phyloP scores from a whole-genome alignment of 2,888 invertebrate genomes.

The Perdita meconis region DNA sequence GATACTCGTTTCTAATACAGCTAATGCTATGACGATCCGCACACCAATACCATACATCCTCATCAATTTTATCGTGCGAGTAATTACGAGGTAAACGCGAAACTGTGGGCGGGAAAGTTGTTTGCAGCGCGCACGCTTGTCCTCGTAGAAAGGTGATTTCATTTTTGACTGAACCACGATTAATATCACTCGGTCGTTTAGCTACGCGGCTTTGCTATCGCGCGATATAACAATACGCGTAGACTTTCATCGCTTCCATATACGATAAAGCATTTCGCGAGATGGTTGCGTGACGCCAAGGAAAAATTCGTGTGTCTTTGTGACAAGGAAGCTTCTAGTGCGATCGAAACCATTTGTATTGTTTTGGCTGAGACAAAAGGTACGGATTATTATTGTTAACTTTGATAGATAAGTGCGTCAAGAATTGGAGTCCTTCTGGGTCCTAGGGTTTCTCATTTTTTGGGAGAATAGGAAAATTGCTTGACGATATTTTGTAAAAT shows the following conservation, averaged over 20 bases:
- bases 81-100: slow-evolving; percentile 66
- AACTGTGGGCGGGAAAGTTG: slow-evolving; percentile 79
- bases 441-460: too few relatives aligned
- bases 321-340: background rate
- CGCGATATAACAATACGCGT: slow-evolving; percentile 17
- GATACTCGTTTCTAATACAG: slow-evolving; percentile 47
- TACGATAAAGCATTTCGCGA: background rate
- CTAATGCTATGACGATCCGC: slow-evolving; percentile 11
- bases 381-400: too few relatives aligned
- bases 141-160: slow-evolving; percentile 73
- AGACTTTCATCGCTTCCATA: slow-evolving; percentile 17
- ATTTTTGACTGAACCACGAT: slow-evolving; percentile 62
- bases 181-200: slow-evolving; percentile 33
- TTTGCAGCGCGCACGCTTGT: slow-evolving; percentile 68
- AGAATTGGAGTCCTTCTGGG: too few relatives aligned
- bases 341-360: background rate
- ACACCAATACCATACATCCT: slow-evolving; percentile 21
- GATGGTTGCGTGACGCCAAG: background rate
- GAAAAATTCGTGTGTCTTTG: background rate
- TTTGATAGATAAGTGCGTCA: too few relatives aligned
- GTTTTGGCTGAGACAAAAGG: too few relatives aligned
- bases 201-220: background rate
- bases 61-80: slow-evolving; percentile 37
- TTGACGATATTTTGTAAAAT: too few relatives aligned
- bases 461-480: too few relatives aligned